phyloP scores from a whole-genome alignment of 2,113 vertebrate species.

The Phaethon lepturus region DNA sequence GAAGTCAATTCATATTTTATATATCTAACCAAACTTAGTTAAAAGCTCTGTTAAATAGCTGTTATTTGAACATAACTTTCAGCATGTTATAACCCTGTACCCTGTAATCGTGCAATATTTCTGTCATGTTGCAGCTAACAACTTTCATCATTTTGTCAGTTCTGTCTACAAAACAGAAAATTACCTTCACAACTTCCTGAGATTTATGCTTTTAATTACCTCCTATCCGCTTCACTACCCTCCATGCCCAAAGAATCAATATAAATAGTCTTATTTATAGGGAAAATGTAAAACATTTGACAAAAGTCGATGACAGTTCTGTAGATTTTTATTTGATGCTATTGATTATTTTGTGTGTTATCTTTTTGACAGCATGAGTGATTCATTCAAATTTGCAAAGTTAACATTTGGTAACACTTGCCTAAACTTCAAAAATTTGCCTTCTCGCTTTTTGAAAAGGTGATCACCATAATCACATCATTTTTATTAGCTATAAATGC shows the following conservation, averaged over 20 bases:
- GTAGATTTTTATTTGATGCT: conserved; percentile 60
- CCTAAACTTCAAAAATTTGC: conserved; percentile 12
- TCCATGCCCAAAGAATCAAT: conserved; percentile 75
- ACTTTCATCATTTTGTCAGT: conserved; percentile 82
- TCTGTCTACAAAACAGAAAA: conserved; percentile 78
- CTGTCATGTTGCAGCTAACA: conserved; percentile 77
- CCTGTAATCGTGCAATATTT: conserved; percentile 71
- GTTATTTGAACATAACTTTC: conserved; percentile 60
- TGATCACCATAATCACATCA: neutral
- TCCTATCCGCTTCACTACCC: conserved; percentile 73
- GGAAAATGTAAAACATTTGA: conserved; percentile 73
- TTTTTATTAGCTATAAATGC: conserved; percentile 1
- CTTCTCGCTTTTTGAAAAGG: neutral
- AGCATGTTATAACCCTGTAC: conserved; percentile 48
- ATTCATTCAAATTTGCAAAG: conserved; percentile 32
- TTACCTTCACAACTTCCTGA: conserved; percentile 74
- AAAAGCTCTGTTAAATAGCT: conserved; percentile 62
- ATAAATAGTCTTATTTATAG: conserved; percentile 76
- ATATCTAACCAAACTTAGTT: conserved; percentile 32
- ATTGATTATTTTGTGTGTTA: conserved; percentile 49
- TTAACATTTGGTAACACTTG: conserved; percentile 18
- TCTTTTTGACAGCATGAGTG: conserved; percentile 34
- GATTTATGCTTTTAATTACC: conserved; percentile 86
- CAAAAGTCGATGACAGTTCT: conserved; percentile 62
- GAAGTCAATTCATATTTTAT: conserved; percentile 19